A percentile compares a stretch with the other conserved stretches of the same genome.
Conservation (phyloP, 2,888 invertebrate genomes). For the Anorthoa munda region DNA sequence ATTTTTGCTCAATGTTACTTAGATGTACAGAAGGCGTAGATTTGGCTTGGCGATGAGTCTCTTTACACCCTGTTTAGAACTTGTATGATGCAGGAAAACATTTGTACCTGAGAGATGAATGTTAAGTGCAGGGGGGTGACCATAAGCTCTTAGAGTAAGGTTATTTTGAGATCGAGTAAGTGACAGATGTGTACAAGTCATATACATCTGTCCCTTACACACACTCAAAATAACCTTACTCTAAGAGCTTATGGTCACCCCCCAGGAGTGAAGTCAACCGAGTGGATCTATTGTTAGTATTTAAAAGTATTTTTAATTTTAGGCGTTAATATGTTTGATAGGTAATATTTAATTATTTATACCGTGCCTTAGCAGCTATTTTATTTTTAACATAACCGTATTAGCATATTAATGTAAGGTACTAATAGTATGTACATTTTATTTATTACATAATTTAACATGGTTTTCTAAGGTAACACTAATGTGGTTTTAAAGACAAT, state of each 20-base stretch:
- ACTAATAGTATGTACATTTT: conserved; percentile 60
- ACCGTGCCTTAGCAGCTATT: conserved; percentile 41
- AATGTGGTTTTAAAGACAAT: conserved; percentile 41
- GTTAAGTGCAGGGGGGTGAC: conserved; percentile 41
- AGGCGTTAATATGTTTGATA: conserved; percentile 65
- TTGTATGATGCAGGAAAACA: conserved; percentile 52
- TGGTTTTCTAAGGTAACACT: conserved; percentile 36
- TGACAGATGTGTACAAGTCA: too few species aligned
- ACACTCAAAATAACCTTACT: too few species aligned
- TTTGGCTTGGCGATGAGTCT: conserved; percentile 5
- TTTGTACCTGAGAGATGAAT: conserved; percentile 63
- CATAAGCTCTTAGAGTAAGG: too few species aligned
- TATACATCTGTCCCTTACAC: too few species aligned
- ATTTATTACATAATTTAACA: conserved; percentile 65
- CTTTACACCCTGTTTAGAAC: conserved; percentile 12
- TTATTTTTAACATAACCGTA: conserved; percentile 45
- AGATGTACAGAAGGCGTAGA: not conserved
- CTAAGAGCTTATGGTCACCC: too few species aligned
- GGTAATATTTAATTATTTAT: conserved; percentile 65
- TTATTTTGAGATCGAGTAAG: too few species aligned
- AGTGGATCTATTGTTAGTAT: conserved; percentile 51
- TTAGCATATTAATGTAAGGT: conserved; percentile 42
- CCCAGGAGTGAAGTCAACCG: conserved; percentile 53
- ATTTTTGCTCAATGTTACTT: conserved; percentile 14
- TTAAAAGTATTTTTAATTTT: conserved; percentile 58